Evolutionary conservation across 1,140 invertebrate genomes (phyloP).

Genomic region (Eupristina koningsbergeri): DNA sequence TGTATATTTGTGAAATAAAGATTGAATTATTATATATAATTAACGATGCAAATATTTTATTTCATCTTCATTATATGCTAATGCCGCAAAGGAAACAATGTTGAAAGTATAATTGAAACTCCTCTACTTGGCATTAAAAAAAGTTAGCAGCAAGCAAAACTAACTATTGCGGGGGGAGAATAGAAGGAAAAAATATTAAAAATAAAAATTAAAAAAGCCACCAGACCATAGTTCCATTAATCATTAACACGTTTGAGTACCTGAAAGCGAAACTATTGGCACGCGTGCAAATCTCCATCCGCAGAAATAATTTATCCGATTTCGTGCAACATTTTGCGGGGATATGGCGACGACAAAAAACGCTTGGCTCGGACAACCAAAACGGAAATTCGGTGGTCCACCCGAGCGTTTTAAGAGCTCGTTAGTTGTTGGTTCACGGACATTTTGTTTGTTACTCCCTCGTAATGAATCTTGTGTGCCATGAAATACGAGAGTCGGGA

Average conservation of each 20-base stretch:
- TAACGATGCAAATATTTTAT: too few species aligned
- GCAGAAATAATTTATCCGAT: background rate
- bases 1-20: too few species aligned
- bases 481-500: constrained; percentile 8
- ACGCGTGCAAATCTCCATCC: background rate
- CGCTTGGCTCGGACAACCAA: background rate
- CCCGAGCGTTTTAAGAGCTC: constrained; percentile 5
- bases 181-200: background rate
- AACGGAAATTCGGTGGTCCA: constrained; percentile 28
- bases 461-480: background rate
- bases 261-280: background rate
- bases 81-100: too few species aligned
- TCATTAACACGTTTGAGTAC: background rate
- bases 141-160: background rate
- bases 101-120: too few species aligned
- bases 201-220: background rate
- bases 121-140: too few species aligned
- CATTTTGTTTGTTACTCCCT: background rate
- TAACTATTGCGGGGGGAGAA: background rate
- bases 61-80: too few species aligned
- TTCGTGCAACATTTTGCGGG: background rate
- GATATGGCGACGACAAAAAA: background rate
- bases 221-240: background rate
- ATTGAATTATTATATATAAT: too few species aligned
- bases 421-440: constrained; percentile 27